Evolutionary conservation across 2,888 invertebrate genomes (phyloP).

Genomic region (Oeneis ivallda): DNA sequence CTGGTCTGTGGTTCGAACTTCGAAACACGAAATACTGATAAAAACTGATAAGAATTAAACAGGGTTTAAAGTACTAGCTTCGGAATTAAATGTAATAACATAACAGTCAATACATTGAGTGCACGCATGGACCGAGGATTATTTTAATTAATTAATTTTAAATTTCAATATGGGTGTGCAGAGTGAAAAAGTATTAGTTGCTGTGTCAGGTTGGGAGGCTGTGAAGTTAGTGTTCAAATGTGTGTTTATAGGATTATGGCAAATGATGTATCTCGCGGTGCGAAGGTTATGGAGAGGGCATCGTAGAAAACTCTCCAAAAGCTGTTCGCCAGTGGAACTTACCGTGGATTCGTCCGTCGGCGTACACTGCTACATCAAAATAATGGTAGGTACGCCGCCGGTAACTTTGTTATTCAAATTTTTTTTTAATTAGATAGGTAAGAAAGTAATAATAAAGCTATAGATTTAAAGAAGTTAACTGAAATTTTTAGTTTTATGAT

Average conservation of each 20-base stretch:
- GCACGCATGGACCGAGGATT: slow-evolving; percentile 48
- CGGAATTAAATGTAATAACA: slow-evolving; percentile 35
- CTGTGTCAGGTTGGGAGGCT: slow-evolving; percentile 68
- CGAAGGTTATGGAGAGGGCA: slow-evolving; percentile 71
- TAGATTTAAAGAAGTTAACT: too few relatives aligned
- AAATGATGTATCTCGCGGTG: slow-evolving; percentile 59
- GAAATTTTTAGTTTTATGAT: too few relatives aligned
- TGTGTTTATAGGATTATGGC: slow-evolving; percentile 66
- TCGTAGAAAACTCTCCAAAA: slow-evolving; percentile 56
- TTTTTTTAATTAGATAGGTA: neutral
- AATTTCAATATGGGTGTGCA: slow-evolving; percentile 55
- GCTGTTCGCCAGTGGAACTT: slow-evolving; percentile 58
- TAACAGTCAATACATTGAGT: slow-evolving; percentile 37
- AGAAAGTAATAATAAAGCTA: too few relatives aligned
- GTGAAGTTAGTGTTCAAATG: slow-evolving; percentile 64
- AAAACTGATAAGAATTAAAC: slow-evolving; percentile 52
- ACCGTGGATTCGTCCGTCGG: slow-evolving; percentile 71
- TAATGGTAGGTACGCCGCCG: slow-evolving; percentile 54
- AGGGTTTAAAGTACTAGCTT: slow-evolving; percentile 2
- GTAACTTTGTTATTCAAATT: too few relatives aligned
- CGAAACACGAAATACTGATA: slow-evolving; percentile 14
- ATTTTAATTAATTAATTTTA: slow-evolving; percentile 36
- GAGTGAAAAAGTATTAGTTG: slow-evolving; percentile 56
- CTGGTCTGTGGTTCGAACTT: slow-evolving; percentile 8
- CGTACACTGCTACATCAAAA: slow-evolving; percentile 73